Percentiles rank a stretch among this genome's conserved stretches.
Evolutionary conservation across 1,140 invertebrate genomes (phyloP).

Genomic region (Drosophila repleta): DNA sequence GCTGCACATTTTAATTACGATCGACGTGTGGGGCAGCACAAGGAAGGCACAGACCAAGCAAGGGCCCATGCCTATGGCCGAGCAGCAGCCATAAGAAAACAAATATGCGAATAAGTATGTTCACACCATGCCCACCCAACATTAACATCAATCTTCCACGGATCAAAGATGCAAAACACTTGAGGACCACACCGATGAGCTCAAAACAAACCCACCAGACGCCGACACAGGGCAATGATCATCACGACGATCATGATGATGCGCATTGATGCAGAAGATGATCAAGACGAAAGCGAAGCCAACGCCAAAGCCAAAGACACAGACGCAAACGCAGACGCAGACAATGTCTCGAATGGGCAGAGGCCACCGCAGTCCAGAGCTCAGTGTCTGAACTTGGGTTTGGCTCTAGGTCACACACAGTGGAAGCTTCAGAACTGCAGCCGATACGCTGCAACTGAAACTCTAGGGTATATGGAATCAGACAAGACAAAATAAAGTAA

Average conservation of each 20-base stretch:
- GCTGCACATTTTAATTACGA: slow-evolving; percentile 56
- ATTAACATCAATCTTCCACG: slow-evolving; percentile 83
- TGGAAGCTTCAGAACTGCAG: slow-evolving; percentile 31
- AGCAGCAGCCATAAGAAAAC: slow-evolving; percentile 48
- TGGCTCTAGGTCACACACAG: slow-evolving; percentile 40
- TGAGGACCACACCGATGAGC: slow-evolving; percentile 70
- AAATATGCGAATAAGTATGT: slow-evolving; percentile 83
- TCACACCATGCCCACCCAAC: slow-evolving; percentile 74
- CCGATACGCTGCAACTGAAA: slow-evolving; percentile 10
- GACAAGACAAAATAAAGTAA: too few species aligned
- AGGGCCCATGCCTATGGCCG: slow-evolving; percentile 4
- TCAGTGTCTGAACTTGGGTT: slow-evolving; percentile 46
- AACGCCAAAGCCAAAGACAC: neutral
- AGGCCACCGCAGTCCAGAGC: slow-evolving; percentile 8
- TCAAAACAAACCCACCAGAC: slow-evolving; percentile 41
- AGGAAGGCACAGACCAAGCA: neutral
- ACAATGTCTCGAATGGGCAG: slow-evolving; percentile 27
- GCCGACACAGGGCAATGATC: slow-evolving; percentile 45
- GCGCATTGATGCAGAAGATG: slow-evolving; percentile 54
- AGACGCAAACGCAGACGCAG: slow-evolving; percentile 8
- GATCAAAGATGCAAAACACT: slow-evolving; percentile 82
- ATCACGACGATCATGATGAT: slow-evolving; percentile 23
- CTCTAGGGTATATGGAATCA: neutral
- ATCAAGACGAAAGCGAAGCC: slow-evolving; percentile 17
- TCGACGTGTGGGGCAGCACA: slow-evolving; percentile 61